Conservation (phyloP, 2,113 vertebrate species). For the Peromyscus californicus region DNA sequence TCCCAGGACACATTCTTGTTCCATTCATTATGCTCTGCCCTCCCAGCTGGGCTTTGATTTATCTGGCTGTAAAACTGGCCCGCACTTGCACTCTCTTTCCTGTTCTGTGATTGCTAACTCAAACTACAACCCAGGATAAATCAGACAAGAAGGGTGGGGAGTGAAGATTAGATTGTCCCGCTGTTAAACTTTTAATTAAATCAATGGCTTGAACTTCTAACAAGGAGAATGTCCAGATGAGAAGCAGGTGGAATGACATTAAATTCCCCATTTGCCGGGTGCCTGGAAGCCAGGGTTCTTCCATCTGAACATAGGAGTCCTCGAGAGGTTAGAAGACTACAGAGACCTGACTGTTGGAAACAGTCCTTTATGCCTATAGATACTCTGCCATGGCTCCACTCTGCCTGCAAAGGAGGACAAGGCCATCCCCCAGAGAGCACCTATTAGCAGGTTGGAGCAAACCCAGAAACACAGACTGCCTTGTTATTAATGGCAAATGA, state of each 20-base stretch:
- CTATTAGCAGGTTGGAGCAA: slow-evolving; percentile 60
- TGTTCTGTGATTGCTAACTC: slow-evolving; percentile 32
- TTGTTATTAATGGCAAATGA: slow-evolving; percentile 72
- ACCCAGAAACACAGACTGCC: slow-evolving; percentile 19
- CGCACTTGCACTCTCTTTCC: neutral
- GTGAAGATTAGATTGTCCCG: slow-evolving; percentile 55
- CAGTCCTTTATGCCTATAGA: neutral
- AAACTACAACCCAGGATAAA: slow-evolving; percentile 18
- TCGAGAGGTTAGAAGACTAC: slow-evolving; percentile 20
- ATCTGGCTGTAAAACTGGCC: slow-evolving; percentile 8
- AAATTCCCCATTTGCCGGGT: neutral
- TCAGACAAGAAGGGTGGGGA: slow-evolving; percentile 48
- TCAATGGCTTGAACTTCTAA: slow-evolving; percentile 58
- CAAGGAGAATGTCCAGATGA: slow-evolving; percentile 54
- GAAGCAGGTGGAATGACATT: slow-evolving; percentile 25
- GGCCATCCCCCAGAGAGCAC: neutral
- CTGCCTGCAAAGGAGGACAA: neutral
- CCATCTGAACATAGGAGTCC: neutral
- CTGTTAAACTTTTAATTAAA: slow-evolving; percentile 73
- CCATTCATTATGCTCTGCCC: neutral
- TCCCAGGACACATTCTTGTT: neutral
- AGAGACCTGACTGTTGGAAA: neutral
- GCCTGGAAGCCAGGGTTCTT: neutral
- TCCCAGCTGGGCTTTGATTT: slow-evolving; percentile 54
- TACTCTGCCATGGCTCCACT: neutral